Evolutionary conservation across 1,140 invertebrate genomes (phyloP).

Genomic region (Eumaeus atala): DNA sequence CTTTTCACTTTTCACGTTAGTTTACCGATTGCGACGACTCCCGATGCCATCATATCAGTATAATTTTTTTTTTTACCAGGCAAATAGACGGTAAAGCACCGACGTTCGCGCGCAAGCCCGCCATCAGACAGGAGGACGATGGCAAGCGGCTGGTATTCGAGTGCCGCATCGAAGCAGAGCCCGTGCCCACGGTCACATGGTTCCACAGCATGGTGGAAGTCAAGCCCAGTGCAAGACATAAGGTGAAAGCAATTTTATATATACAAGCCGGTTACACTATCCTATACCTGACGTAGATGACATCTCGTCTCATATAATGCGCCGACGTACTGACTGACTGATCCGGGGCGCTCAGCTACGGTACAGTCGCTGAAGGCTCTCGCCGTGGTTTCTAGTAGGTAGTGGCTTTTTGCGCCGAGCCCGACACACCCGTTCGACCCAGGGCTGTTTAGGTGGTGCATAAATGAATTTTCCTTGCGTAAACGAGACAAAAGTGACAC

Average conservation of each 20-base stretch:
- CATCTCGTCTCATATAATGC: neutral
- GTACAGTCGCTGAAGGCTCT: too few relatives aligned
- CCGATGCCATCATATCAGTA: neutral
- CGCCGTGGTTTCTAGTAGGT: too few relatives aligned
- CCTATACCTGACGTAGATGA: too few relatives aligned
- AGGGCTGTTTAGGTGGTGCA: too few relatives aligned
- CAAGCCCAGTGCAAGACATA: conserved; percentile 85
- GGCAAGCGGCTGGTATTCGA: conserved; percentile 96
- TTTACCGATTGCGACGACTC: neutral
- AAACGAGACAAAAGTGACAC: too few relatives aligned
- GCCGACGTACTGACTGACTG: too few relatives aligned
- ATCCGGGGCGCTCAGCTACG: too few relatives aligned
- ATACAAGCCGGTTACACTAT: neutral
- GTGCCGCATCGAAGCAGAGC: conserved; percentile 95
- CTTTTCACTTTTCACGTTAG: too few relatives aligned
- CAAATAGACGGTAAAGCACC: conserved; percentile 98
- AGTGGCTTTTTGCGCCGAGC: too few relatives aligned
- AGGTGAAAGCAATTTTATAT: conserved; percentile 74
- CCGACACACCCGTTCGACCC: too few relatives aligned
- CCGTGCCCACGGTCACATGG: conserved; percentile 92
- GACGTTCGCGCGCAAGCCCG: conserved; percentile 97
- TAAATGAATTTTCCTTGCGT: too few relatives aligned
- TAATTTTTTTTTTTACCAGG: conserved; percentile 73
- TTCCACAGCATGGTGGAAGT: conserved; percentile 90
- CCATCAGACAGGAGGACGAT: conserved; percentile 97